These are phyloP conservation scores for Agapostemon virescens DNA, from an alignment of 2,888 invertebrate genomes.

Conservation along the genomic window DNA sequence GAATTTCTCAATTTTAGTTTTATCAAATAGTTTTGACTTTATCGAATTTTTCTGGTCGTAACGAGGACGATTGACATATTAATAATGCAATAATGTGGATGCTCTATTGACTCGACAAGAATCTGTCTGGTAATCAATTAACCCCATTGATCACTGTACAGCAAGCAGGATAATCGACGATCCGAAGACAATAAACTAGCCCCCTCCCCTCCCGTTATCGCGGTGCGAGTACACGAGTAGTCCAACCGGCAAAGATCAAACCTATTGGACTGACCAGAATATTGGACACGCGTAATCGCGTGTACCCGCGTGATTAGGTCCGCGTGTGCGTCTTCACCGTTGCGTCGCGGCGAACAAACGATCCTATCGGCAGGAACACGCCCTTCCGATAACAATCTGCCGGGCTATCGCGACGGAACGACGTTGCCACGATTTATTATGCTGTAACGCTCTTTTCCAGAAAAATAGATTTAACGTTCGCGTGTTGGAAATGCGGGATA, in stretches of 20 bases:
- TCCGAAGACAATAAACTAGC: constrained; percentile 6
- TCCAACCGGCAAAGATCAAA: constrained; percentile 30
- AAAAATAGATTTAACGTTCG: constrained; percentile 41
- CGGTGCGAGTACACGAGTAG: neutral
- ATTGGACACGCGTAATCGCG: constrained; percentile 63
- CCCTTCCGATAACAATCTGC: constrained; percentile 54
- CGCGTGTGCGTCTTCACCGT: constrained; percentile 55
- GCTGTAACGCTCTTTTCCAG: constrained; percentile 23
- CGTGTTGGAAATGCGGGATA: constrained; percentile 22
- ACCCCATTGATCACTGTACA: neutral
- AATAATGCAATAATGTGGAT: neutral
- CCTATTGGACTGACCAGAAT: constrained; percentile 32
- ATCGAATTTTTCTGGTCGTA: no score
- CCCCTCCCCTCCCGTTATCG: constrained; percentile 4
- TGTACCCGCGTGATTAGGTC: constrained; percentile 55
- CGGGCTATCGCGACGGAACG: constrained; percentile 38
- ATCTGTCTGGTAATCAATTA: neutral
- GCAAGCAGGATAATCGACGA: constrained; percentile 19
- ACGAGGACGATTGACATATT: no score
- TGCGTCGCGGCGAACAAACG: constrained; percentile 42
- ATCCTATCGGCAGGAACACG: constrained; percentile 52
- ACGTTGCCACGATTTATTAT: constrained; percentile 44
- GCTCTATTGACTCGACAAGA: neutral
- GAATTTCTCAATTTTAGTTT: no score
- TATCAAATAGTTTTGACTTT: no score